phyloP scores from a whole-genome alignment of 2,113 vertebrate species.

The Tachysurus fulvidraco region DNA sequence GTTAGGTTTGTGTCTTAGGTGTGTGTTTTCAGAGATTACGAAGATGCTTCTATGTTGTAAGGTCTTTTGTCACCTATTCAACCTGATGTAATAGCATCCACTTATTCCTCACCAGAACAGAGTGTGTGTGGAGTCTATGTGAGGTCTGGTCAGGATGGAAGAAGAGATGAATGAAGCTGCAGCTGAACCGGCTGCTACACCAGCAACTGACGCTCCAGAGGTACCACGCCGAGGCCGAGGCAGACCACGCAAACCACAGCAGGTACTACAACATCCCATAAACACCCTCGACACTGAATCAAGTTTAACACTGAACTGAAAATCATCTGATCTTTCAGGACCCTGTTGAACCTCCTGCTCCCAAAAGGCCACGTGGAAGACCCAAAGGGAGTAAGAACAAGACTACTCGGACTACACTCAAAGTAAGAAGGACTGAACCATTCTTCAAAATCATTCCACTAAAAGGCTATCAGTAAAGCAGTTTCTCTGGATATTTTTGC shows the following conservation, averaged over 20 bases:
- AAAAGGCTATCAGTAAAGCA: neutral
- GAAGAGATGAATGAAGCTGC: constrained; percentile 72
- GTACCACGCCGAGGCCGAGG: constrained; percentile 73
- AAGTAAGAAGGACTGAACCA: constrained; percentile 59
- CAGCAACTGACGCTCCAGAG: constrained; percentile 59
- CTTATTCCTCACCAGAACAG: neutral
- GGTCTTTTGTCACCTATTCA: neutral
- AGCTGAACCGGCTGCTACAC: constrained; percentile 64
- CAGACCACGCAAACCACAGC: constrained; percentile 75
- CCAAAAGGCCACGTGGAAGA: constrained; percentile 77
- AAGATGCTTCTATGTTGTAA: neutral
- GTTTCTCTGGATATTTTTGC: neutral
- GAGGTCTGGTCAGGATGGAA: constrained; percentile 62
- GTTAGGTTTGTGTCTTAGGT: neutral
- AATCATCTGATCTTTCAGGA: constrained; percentile 65
- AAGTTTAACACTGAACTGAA: neutral
- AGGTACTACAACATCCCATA: constrained; percentile 60
- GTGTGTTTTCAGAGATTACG: constrained; percentile 14
- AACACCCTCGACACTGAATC: neutral
- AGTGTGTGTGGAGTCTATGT: constrained; percentile 43
- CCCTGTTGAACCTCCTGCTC: constrained; percentile 71
- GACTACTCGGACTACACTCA: constrained; percentile 65
- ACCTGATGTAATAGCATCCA: neutral
- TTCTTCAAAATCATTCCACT: neutral
- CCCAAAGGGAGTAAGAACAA: constrained; percentile 81